Percentiles rank a stretch among this genome's conserved stretches.
Conservation (phyloP, 2,888 invertebrate species). For the Nephrocerus scutellatus region DNA sequence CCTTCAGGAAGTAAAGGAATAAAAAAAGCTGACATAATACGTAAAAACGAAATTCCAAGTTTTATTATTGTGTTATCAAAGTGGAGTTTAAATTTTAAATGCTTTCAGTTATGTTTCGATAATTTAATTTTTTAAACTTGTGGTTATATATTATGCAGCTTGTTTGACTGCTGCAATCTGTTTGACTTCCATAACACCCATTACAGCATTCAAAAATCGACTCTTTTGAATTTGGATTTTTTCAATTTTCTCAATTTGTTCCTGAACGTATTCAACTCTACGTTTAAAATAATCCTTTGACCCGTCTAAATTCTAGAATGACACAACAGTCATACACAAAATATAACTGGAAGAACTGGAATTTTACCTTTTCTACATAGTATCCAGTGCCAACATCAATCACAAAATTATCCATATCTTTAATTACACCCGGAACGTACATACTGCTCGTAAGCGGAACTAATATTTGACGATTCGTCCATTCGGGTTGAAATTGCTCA, state of each 20-base stretch:
- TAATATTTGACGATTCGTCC: constrained; percentile 75
- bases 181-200: constrained; percentile 71
- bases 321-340: constrained; percentile 7
- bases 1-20: no score
- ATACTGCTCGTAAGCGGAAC: constrained; percentile 95
- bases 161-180: constrained; percentile 34
- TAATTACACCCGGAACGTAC: constrained; percentile 89
- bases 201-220: constrained; percentile 69
- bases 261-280: constrained; percentile 81
- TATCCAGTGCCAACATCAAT: constrained; percentile 97
- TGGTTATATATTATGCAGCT: no score
- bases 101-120: no score
- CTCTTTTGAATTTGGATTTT: constrained; percentile 59
- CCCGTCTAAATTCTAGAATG: constrained; percentile 61
- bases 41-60: no score
- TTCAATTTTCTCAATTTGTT: constrained; percentile 93
- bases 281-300: constrained; percentile 90
- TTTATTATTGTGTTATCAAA: no score
- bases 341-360: no score
- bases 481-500: constrained; percentile 68
- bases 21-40: no score
- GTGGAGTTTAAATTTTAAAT: no score
- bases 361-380: constrained; percentile 79
- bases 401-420: constrained; percentile 77
- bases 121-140: no score